phyloP scores from a whole-genome alignment of 2,113 vertebrate species.

The Hypocryptadius cinnamomeus region DNA sequence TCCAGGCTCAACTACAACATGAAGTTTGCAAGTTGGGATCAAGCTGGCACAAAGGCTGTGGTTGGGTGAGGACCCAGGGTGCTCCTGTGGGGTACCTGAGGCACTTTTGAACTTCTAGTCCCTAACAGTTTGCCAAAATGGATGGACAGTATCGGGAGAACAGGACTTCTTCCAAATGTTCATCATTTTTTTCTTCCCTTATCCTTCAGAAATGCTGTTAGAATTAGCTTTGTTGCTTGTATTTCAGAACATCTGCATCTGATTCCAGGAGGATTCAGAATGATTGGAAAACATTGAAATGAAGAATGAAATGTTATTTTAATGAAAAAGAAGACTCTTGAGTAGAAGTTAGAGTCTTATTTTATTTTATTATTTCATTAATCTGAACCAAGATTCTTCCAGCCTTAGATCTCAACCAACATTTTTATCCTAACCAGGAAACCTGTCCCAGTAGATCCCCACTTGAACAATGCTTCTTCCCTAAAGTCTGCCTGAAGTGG shows the following conservation, averaged over 20 bases:
- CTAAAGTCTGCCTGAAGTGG: not conserved
- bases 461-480: not conserved
- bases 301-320: not conserved
- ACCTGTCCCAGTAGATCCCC: not conserved
- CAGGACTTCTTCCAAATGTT: not conserved
- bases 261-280: not conserved
- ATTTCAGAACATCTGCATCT: not conserved
- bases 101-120: not conserved
- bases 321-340: not conserved
- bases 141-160: not conserved
- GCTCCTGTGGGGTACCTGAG: not conserved
- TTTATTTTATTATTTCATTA: not conserved
- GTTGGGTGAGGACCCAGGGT: not conserved
- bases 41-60: not conserved
- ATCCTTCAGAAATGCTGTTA: not conserved
- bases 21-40: not conserved
- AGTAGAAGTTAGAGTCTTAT: not conserved
- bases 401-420: not conserved
- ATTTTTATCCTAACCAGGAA: not conserved
- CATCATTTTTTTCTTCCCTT: not conserved
- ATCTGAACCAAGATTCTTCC: not conserved
- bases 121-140: not conserved
- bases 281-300: not conserved
- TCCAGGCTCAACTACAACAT: not conserved
- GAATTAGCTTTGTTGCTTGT: not conserved